phyloP scores from a whole-genome alignment of 2,797 vertebrate species.

The Cuculus canorus region DNA sequence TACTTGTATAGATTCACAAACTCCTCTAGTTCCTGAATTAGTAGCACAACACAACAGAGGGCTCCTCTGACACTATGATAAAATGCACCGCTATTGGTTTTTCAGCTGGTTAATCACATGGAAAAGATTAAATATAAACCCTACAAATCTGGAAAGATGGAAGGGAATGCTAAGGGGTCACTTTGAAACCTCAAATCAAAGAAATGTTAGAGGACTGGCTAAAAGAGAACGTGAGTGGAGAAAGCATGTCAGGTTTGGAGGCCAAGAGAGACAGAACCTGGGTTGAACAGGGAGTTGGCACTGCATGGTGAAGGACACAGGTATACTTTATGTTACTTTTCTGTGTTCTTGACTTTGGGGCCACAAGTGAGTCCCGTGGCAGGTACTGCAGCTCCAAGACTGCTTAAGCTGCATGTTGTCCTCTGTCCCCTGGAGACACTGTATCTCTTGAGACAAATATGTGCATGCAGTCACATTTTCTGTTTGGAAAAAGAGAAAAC shows the following conservation, averaged over 20 bases:
- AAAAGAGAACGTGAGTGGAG: not conserved
- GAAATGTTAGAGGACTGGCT: not conserved
- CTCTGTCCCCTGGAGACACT: not conserved
- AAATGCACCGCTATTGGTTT: slow-evolving; percentile 24
- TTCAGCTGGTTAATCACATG: slow-evolving; percentile 27
- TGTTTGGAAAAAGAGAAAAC: not conserved
- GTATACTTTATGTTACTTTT: not conserved
- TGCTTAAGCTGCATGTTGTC: not conserved
- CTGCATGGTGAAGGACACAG: not conserved
- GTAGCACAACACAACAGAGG: not conserved
- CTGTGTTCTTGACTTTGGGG: not conserved
- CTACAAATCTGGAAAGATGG: not conserved
- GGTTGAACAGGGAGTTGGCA: not conserved
- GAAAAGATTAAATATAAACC: not conserved
- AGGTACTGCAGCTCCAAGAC: not conserved
- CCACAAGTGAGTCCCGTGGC: not conserved
- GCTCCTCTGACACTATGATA: not conserved
- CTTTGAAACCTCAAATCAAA: not conserved
- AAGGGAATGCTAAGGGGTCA: not conserved
- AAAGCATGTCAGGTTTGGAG: not conserved
- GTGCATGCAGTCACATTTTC: not conserved
- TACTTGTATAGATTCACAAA: slow-evolving; percentile 29
- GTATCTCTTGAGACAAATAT: fast-evolving
- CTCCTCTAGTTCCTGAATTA: slow-evolving; percentile 61
- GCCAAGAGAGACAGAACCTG: not conserved